Percentiles rank a stretch among this genome's conserved stretches.
These are phyloP conservation scores for Dromius quadrimaculatus DNA, from an alignment of 2,888 invertebrate genomes.

Conservation along the genomic window DNA sequence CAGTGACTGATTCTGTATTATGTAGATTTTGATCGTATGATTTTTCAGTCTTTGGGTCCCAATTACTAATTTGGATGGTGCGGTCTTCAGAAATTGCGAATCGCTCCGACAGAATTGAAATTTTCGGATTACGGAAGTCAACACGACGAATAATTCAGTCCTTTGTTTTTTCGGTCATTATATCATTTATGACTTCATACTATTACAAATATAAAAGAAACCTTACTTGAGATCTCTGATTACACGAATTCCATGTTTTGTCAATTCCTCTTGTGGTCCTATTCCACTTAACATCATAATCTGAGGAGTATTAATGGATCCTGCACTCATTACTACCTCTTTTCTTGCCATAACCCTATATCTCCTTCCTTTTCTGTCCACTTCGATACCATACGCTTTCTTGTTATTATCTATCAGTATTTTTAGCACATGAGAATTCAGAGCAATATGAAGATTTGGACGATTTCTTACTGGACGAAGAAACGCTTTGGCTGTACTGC, in stretches of 20 bases:
- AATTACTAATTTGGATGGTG: too few species aligned
- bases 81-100: too few species aligned
- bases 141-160: too few species aligned
- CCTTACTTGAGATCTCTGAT: slow-evolving; percentile 70
- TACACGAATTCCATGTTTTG: slow-evolving; percentile 78
- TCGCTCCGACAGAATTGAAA: too few species aligned
- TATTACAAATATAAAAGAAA: not conserved
- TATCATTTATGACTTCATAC: slow-evolving; percentile 42
- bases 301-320: slow-evolving; percentile 93
- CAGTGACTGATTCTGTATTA: too few species aligned
- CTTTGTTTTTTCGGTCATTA: too few species aligned
- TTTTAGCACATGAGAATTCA: slow-evolving; percentile 83
- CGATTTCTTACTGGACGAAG: slow-evolving; percentile 81
- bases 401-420: slow-evolving; percentile 80
- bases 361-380: slow-evolving; percentile 78
- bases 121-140: too few species aligned
- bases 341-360: slow-evolving; percentile 80
- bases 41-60: too few species aligned
- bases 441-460: slow-evolving; percentile 83
- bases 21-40: too few species aligned
- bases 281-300: slow-evolving; percentile 92
- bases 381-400: slow-evolving; percentile 85
- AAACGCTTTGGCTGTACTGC: slow-evolving; percentile 91
- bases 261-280: slow-evolving; percentile 79
- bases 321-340: slow-evolving; percentile 89